Evolutionary conservation across 2,888 invertebrate species (phyloP), one percentile per base, ranked within the genome.

Genomic region (Cantharis nigra): DNA sequence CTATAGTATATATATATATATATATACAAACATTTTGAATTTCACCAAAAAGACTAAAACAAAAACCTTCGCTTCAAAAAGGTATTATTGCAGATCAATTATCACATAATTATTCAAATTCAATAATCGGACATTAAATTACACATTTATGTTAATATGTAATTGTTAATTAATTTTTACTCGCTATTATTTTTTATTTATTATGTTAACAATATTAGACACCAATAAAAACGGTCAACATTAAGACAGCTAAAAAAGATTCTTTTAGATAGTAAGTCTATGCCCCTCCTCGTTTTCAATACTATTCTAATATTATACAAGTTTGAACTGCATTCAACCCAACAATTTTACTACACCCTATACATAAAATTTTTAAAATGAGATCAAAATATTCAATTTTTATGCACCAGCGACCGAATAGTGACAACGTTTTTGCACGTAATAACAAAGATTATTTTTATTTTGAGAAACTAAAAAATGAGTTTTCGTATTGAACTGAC

Each of bases 281-380:
- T 87, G 87, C 86, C 88, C 87, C 87, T 87, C 88, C 87, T 87
- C 85, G 84, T 76, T 78, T 79, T 76, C 67, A 76, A 78, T 74
- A 81, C 69, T 72, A 74, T 70, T 82, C 77, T 71, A 71, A 75
- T 79, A 78, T 73, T 72, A 75, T 65, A 72, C 63, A 71, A 72
- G 69, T 63, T 23, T 69, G 63, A 65, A 65, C 65, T 65, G 65
- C 65, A 65, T 65, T 65, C 23, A 65, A 33, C 33, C 75, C 62
- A 74, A 78, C 78, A 81, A 78, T 73, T 77, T 69, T 78, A 63
- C 49, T 72, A 33, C 20, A 33, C 9, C 33, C 16, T 20, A 16
- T 26, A 69, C n/a, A 16, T 26, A 70, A 16, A 23, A 71, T 11
- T 13, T 20, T 62, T 23, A 71, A 71, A 71, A 65, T 23, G 65